phyloP scores from a whole-genome alignment of 2,888 invertebrate species.

The Macrophya annulata region DNA sequence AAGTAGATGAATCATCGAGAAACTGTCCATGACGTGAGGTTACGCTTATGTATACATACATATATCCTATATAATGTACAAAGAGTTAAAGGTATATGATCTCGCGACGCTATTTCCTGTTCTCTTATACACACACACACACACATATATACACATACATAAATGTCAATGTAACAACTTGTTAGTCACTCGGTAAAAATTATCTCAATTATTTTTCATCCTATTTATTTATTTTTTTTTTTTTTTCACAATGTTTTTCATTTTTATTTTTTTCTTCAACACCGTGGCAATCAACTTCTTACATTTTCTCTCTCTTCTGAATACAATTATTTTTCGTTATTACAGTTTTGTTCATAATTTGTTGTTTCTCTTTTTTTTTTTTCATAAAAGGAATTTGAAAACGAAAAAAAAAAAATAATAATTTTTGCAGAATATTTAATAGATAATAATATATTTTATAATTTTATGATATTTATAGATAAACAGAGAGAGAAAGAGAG shows the following conservation, averaged over 20 bases:
- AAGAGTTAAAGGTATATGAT: not conserved
- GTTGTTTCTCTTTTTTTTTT: not conserved
- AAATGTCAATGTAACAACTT: not conserved
- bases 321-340: no score
- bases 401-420: not conserved
- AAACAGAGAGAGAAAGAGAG: no score
- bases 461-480: no score
- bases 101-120: not conserved
- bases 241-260: no score
- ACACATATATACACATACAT: no score
- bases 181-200: slow-evolving; percentile 15
- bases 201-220: not conserved
- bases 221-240: not conserved
- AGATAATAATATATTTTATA: no score
- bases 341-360: no score
- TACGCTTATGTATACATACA: not conserved
- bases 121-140: not conserved
- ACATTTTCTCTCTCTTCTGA: no score
- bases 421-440: no score
- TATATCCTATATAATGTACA: not conserved
- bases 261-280: not conserved
- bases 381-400: not conserved
- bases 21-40: not conserved
- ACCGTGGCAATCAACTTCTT: not conserved
- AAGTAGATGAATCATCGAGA: slow-evolving; percentile 22